Evolutionary conservation across 1,140 invertebrate genomes (phyloP).

Genomic region (Aphaenogaster floridana): DNA sequence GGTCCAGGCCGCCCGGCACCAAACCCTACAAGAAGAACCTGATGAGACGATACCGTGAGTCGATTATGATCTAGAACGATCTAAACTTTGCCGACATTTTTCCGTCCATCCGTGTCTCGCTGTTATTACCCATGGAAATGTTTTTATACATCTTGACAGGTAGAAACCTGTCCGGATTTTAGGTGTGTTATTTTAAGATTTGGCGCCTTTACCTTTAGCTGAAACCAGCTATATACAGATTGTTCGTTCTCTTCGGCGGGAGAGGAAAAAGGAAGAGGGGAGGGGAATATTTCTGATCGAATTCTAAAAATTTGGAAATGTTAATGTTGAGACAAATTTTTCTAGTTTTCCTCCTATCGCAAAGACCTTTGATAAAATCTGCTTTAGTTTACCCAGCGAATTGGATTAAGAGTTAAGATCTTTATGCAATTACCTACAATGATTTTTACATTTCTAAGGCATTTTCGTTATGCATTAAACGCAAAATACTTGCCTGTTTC

Average conservation of each 20-base stretch:
- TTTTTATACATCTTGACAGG: not conserved
- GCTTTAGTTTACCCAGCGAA: not conserved
- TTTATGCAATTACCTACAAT: not conserved
- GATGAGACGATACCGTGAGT: slow-evolving; percentile 96
- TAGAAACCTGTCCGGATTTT: not conserved
- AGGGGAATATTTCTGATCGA: not conserved
- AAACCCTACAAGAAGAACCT: slow-evolving; percentile 96
- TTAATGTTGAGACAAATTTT: not conserved
- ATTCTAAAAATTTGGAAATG: not conserved
- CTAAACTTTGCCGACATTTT: not conserved
- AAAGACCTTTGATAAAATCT: not conserved
- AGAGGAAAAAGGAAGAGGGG: not conserved
- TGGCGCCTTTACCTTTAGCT: not conserved
- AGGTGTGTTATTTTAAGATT: not conserved
- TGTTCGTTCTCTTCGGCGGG: not conserved
- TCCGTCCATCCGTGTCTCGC: not conserved
- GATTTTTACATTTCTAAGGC: not conserved
- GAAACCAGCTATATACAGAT: not conserved
- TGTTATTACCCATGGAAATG: not conserved
- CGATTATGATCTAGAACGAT: not conserved
- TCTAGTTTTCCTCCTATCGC: not conserved
- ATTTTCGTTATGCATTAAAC: not conserved
- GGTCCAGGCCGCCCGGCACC: slow-evolving; percentile 86
- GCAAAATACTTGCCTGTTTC: not conserved
- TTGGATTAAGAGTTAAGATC: not conserved